phyloP scores from a whole-genome alignment of 1,140 invertebrate genomes.

The Heliothis subflexa region DNA sequence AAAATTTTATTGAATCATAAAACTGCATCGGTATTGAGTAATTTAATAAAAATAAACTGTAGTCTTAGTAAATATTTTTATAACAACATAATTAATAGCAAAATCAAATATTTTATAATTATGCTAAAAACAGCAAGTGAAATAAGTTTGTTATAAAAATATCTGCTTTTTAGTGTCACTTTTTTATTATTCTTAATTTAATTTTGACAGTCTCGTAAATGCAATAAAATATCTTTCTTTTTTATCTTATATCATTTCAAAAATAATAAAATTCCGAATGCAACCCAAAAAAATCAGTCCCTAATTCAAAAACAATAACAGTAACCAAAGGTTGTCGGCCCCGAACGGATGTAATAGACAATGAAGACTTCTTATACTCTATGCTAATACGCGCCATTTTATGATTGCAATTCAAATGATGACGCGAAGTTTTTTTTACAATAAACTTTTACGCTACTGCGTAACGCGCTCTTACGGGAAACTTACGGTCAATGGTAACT shows the following conservation, averaged over 20 bases:
- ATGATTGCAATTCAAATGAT: slow-evolving; percentile 61
- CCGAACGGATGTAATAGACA: slow-evolving; percentile 56
- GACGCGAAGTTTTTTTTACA: slow-evolving; percentile 47
- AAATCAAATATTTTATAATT: too few species aligned
- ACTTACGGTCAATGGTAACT: slow-evolving; percentile 23
- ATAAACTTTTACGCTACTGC: slow-evolving; percentile 38
- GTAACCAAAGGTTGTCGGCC: slow-evolving; percentile 55
- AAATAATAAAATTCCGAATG: background rate
- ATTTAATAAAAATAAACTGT: too few species aligned
- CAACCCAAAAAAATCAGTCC: background rate
- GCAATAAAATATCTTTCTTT: background rate
- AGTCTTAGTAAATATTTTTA: too few species aligned
- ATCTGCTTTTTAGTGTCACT: too few species aligned
- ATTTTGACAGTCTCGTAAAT: too few species aligned
- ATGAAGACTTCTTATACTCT: slow-evolving; percentile 52
- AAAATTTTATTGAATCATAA: too few species aligned
- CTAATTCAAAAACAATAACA: slow-evolving; percentile 37
- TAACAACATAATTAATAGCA: too few species aligned
- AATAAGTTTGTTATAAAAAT: too few species aligned
- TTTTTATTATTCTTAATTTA: too few species aligned
- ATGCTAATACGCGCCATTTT: slow-evolving; percentile 58
- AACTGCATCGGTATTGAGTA: too few species aligned
- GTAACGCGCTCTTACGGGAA: slow-evolving; percentile 31
- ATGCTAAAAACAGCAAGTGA: too few species aligned
- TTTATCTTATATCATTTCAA: background rate